Evolutionary conservation across 2,797 vertebrate species (phyloP).

Genomic region (Gobionotothen gibberifrons): DNA sequence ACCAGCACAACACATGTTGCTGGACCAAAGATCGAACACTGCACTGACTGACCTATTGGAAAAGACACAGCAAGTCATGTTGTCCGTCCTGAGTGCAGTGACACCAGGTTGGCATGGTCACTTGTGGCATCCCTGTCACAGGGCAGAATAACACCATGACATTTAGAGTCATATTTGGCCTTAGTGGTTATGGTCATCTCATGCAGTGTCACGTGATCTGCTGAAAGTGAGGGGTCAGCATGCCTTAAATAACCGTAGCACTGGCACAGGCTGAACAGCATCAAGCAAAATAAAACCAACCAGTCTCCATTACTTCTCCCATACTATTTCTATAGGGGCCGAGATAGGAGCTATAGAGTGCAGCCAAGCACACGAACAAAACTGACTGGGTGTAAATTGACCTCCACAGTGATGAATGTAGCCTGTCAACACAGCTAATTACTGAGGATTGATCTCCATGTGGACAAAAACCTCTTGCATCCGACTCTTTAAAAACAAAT

Average conservation of each 20-base stretch:
- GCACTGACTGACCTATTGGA: constrained; percentile 7
- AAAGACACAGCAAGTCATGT: constrained; percentile 43
- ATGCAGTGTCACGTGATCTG: constrained; percentile 64
- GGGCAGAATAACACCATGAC: constrained; percentile 68
- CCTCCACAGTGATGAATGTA: constrained; percentile 22
- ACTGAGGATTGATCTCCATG: constrained; percentile 6
- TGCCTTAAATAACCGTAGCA: constrained; percentile 82
- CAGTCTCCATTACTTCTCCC: constrained; percentile 62
- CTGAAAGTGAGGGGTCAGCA: constrained; percentile 77
- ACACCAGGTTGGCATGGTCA: constrained; percentile 59
- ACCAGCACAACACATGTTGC: constrained; percentile 9
- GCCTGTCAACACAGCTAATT: constrained; percentile 13
- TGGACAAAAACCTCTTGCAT: constrained; percentile 6
- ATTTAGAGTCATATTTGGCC: constrained; percentile 80
- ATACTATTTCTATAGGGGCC: constrained; percentile 54
- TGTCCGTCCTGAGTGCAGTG: constrained; percentile 27
- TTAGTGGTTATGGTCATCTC: constrained; percentile 69
- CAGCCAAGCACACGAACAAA: constrained; percentile 35
- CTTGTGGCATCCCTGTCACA: constrained; percentile 44
- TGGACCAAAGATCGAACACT: constrained; percentile 34
- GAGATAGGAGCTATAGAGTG: constrained; percentile 10
- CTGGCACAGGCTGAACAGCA: constrained; percentile 58
- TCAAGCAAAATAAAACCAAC: constrained; percentile 62
- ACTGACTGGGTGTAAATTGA: constrained; percentile 41
- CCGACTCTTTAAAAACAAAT: neutral